Evolutionary conservation across 2,113 vertebrate species (phyloP), one percentile per base, ranked within the genome.

Genomic region (Amphilophus citrinellus): DNA sequence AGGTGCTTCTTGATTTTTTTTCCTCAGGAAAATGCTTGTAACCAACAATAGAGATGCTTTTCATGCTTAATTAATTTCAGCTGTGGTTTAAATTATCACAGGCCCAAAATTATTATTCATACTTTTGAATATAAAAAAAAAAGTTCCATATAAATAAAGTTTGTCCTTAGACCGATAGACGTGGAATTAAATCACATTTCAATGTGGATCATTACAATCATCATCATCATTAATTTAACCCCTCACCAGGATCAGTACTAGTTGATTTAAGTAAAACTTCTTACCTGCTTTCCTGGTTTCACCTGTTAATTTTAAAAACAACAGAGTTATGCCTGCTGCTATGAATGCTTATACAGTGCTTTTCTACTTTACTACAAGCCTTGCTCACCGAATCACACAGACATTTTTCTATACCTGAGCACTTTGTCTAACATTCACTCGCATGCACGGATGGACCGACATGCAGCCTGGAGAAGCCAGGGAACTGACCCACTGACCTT

Each of bases 231-330:
- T 1, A 8, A 42, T n/a, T 75, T 56, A 1, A 58, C 2, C 50
- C 84, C 50, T 76, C 82, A 88, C 80, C 84, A 15, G 35, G n/a
- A 86, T 82, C 47, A 15, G 10, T 24, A 7, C n/a, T 3, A 32
- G 50, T 2, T 18, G 79, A 32, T 75, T 76, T 3, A 62, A 9
- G 10, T 7, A 44, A 60, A 56, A 35, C 5, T 27, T 81, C 91
- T 84, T 77, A 93, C 91, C 91, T 75, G 56, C 44, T 78, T 18
- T 2, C 9, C 53, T 9, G 18, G 13, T 2, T 85, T 66, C 0
- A 84, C 84, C 91, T 93, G 88, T 84, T 66, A 5, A 79, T 76
- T 84, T 86, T 20, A 78, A 84, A 76, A 61, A 88, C 60, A 89
- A 2, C 17, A 85, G 10, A 71, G 66, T 86, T 84, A 85, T 68